Evolutionary conservation across 2,888 invertebrate genomes (phyloP).

Genomic region (Agrypnus murinus): DNA sequence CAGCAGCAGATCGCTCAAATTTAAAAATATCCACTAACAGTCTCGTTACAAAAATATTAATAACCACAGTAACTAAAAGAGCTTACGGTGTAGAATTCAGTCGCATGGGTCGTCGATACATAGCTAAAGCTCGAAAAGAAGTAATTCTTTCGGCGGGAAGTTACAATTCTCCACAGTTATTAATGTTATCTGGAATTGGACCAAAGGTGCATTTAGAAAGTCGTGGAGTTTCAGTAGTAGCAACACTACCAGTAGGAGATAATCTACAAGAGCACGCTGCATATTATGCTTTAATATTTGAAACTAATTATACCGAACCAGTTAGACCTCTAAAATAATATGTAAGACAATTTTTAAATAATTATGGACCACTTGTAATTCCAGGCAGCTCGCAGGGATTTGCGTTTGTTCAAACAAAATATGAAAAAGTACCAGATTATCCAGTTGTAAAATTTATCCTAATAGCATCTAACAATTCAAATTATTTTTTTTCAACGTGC

Average conservation of each 20-base stretch:
- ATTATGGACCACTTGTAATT: slow-evolving; percentile 57
- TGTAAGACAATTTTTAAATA: slow-evolving; percentile 53
- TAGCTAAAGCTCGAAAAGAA: slow-evolving; percentile 78
- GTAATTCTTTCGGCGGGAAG: slow-evolving; percentile 85
- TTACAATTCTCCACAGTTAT: slow-evolving; percentile 86
- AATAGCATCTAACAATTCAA: too few relatives aligned
- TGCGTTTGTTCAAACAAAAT: slow-evolving; percentile 46
- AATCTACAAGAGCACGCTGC: slow-evolving; percentile 86
- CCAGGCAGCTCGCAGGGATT: slow-evolving; percentile 55
- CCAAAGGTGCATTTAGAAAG: slow-evolving; percentile 76
- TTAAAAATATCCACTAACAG: slow-evolving; percentile 81
- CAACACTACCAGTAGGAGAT: slow-evolving; percentile 82
- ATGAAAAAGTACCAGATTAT: slow-evolving; percentile 34
- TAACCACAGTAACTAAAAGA: neutral
- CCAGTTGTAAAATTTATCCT: too few relatives aligned
- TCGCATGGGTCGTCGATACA: slow-evolving; percentile 74
- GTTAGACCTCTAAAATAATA: slow-evolving; percentile 35
- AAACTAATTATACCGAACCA: slow-evolving; percentile 48
- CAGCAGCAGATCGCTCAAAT: slow-evolving; percentile 80
- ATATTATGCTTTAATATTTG: slow-evolving; percentile 80
- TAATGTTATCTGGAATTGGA: slow-evolving; percentile 88
- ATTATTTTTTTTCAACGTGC: too few relatives aligned
- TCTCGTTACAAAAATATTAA: slow-evolving; percentile 76
- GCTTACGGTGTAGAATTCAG: slow-evolving; percentile 78
- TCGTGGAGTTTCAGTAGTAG: slow-evolving; percentile 75